Conservation (phyloP, 2,888 invertebrate genomes). For the Eupeodes luniger region DNA sequence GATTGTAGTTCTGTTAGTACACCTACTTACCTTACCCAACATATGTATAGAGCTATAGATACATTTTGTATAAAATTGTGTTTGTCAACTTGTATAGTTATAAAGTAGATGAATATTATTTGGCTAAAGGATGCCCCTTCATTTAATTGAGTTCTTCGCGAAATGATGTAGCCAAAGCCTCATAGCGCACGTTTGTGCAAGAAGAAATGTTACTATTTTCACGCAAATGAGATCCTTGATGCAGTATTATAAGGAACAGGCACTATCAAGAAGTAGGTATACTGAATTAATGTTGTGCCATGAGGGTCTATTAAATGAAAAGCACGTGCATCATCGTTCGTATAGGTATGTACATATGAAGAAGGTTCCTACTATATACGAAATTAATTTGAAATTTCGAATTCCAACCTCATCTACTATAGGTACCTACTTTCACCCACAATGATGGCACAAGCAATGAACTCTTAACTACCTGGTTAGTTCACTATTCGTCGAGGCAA, state of each 20-base stretch:
- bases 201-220: constrained; percentile 48
- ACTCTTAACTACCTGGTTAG: constrained; percentile 66
- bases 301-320: constrained; percentile 63
- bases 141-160: constrained; percentile 37
- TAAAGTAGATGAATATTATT: constrained; percentile 37
- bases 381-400: constrained; percentile 68
- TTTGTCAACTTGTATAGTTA: neutral
- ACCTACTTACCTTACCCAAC: neutral
- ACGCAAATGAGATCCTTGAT: constrained; percentile 57
- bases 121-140: constrained; percentile 27
- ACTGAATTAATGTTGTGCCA: constrained; percentile 36
- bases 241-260: neutral
- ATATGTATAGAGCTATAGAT: neutral
- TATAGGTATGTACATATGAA: constrained; percentile 27
- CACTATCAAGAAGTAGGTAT: constrained; percentile 13
- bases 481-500: constrained; percentile 58
- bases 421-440: constrained; percentile 12
- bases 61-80: neutral
- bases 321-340: constrained; percentile 65
- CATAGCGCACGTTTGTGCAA: constrained; percentile 33
- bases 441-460: constrained; percentile 56
- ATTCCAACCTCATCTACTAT: constrained; percentile 43
- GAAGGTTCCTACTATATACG: constrained; percentile 41
- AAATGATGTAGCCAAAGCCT: neutral
- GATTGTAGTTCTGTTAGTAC: neutral